Percentiles rank a stretch among this genome's conserved stretches.
Conservation (phyloP, 2,797 vertebrate genomes). For the Karalla daura region DNA sequence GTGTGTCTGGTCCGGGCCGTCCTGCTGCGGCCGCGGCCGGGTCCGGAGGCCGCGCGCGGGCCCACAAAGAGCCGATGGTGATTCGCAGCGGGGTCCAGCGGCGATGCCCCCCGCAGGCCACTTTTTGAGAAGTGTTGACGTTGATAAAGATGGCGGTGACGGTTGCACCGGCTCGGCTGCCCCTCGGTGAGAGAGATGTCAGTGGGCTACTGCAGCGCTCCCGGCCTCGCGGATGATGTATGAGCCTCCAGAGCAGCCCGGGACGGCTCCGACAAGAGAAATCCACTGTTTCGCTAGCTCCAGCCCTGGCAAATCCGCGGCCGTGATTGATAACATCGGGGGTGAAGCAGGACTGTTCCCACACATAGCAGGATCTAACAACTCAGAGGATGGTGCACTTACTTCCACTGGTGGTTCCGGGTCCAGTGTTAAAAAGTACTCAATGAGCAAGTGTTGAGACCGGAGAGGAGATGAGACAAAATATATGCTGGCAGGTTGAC, state of each 20-base stretch:
- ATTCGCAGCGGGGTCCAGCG: slow-evolving; percentile 50
- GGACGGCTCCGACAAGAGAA: slow-evolving; percentile 58
- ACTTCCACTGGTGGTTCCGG: slow-evolving; percentile 3
- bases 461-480: no score
- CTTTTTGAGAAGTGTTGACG: slow-evolving; percentile 75
- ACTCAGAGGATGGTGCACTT: neutral
- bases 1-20: slow-evolving; percentile 62
- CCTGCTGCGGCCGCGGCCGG: slow-evolving; percentile 23
- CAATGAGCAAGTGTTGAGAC: neutral
- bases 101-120: slow-evolving; percentile 42
- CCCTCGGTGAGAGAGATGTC: slow-evolving; percentile 67
- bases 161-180: slow-evolving; percentile 46
- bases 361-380: neutral
- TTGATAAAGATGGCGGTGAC: slow-evolving; percentile 63
- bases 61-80: slow-evolving; percentile 73
- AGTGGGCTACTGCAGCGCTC: slow-evolving; percentile 59
- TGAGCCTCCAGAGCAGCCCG: slow-evolving; percentile 47
- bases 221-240: slow-evolving; percentile 68
- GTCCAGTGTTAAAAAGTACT: neutral
- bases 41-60: slow-evolving; percentile 41
- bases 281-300: slow-evolving; percentile 35
- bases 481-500: no score
- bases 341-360: neutral
- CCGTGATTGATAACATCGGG: slow-evolving; percentile 52
- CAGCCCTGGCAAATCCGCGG: slow-evolving; percentile 19